These are phyloP conservation scores for Silvanus unidentatus DNA, from an alignment of 2,888 invertebrate species.

Conservation along the genomic window DNA sequence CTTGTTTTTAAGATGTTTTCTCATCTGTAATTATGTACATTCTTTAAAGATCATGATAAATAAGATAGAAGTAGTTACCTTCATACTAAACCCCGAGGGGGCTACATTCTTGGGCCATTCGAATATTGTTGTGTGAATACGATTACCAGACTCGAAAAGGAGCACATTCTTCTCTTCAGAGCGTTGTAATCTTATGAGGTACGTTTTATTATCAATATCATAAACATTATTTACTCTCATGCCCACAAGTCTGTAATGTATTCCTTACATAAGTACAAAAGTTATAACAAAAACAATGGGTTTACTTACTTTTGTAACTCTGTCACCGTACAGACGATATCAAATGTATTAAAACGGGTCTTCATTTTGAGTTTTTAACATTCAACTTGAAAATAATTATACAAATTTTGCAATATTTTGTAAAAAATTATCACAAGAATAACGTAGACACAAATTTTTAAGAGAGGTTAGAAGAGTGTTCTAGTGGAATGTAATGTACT, in stretches of 20 bases:
- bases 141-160: slow-evolving; percentile 87
- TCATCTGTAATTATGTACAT: slow-evolving; percentile 55
- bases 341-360: slow-evolving; percentile 85
- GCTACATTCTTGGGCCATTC: slow-evolving; percentile 98
- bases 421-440: too few species aligned
- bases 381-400: too few species aligned
- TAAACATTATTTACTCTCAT: slow-evolving; percentile 96
- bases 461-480: too few species aligned
- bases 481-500: too few species aligned
- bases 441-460: too few species aligned
- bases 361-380: slow-evolving; percentile 78
- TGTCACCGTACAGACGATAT: slow-evolving; percentile 81
- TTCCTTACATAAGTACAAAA: not conserved
- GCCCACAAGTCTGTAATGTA: slow-evolving; percentile 66
- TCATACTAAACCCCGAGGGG: slow-evolving; percentile 97
- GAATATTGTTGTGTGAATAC: slow-evolving; percentile 90
- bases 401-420: too few species aligned
- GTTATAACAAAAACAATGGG: not conserved
- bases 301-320: slow-evolving; percentile 74
- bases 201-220: slow-evolving; percentile 94
- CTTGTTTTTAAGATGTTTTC: slow-evolving; percentile 96
- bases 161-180: slow-evolving; percentile 84
- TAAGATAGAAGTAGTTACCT: slow-evolving; percentile 56
- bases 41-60: too few species aligned
- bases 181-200: slow-evolving; percentile 79